Evolutionary conservation across 2,888 invertebrate genomes (phyloP).

Genomic region (Agonopterix subpropinquella): DNA sequence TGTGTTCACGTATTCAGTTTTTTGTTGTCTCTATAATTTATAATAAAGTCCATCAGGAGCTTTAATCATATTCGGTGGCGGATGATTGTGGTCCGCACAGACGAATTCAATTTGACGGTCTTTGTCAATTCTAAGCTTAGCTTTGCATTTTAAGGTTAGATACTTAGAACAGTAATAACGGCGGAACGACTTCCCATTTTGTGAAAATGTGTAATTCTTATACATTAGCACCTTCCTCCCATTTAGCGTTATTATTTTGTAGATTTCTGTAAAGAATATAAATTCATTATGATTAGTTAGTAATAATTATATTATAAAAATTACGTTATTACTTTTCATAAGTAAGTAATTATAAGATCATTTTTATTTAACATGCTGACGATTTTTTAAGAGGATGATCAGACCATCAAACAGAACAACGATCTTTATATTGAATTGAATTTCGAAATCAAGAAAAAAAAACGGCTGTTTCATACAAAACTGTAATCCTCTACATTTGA

Average conservation of each 20-base stretch:
- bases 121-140: conserved; percentile 13
- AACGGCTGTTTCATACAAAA: no score
- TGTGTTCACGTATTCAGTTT: no score
- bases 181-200: conserved; percentile 13
- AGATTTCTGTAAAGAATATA: not conserved
- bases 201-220: conserved; percentile 25
- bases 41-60: conserved; percentile 14
- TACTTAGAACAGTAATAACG: conserved; percentile 15
- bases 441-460: no score
- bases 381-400: no score
- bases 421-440: no score
- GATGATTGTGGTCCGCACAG: conserved; percentile 12
- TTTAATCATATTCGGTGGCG: conserved; percentile 18
- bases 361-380: no score
- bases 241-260: not conserved
- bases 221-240: conserved; percentile 12
- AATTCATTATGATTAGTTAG: no score
- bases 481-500: no score
- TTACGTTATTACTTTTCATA: no score
- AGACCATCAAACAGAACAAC: no score
- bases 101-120: conserved; percentile 1
- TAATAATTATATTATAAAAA: no score
- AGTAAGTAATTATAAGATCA: no score
- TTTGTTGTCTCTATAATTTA: not conserved
- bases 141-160: conserved; percentile 13